Evolutionary conservation across 2,797 vertebrate genomes (phyloP).

Genomic region (Darevskia mixta): DNA sequence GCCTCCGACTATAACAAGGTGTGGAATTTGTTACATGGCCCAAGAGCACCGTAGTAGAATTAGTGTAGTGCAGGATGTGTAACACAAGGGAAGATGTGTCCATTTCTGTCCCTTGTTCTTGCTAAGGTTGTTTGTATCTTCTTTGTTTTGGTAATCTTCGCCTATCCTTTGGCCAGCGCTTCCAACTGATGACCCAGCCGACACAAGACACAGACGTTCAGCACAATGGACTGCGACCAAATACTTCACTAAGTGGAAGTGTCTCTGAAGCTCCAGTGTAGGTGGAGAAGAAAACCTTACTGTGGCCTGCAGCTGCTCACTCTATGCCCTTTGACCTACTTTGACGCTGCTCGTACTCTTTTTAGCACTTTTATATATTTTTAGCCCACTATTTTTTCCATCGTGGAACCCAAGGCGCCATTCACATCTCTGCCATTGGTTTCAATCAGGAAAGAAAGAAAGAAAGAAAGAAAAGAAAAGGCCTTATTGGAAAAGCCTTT

Average conservation of each 20-base stretch:
- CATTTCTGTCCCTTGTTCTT: background rate
- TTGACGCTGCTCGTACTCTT: background rate
- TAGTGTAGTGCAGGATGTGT: background rate
- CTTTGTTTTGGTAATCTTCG: background rate
- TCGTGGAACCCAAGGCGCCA: background rate
- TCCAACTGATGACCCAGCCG: slow-evolving; percentile 86
- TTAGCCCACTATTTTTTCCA: no score
- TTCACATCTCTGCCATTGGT: background rate
- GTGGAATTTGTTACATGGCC: background rate
- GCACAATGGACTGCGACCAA: slow-evolving; percentile 76
- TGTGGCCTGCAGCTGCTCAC: background rate
- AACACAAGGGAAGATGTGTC: background rate
- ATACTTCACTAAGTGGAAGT: slow-evolving; percentile 58
- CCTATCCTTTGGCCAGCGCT: slow-evolving; percentile 78
- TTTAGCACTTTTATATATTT: no score
- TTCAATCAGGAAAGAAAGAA: accelerated
- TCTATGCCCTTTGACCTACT: background rate
- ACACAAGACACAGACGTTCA: slow-evolving; percentile 72
- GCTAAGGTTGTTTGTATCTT: background rate
- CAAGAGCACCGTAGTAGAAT: background rate
- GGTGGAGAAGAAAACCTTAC: accelerated
- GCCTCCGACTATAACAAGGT: no score
- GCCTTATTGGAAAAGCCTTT: background rate
- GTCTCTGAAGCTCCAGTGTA: slow-evolving; percentile 50
- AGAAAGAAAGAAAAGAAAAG: background rate